Evolutionary conservation across 1,140 invertebrate species (phyloP), one percentile per base, ranked within the genome.

Genomic region (Micrasema longulum): DNA sequence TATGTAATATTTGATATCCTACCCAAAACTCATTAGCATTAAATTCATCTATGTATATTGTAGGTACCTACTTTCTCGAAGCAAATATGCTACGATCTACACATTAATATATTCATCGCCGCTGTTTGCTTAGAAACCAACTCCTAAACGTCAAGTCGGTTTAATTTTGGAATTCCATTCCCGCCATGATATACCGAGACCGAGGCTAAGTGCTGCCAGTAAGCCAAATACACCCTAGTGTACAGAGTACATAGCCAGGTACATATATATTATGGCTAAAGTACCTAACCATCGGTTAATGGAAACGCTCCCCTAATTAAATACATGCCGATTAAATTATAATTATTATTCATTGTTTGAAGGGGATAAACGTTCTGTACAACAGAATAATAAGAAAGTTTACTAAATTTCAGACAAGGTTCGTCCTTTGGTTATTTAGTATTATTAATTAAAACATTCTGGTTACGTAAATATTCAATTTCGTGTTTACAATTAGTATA

Each of bases 141-240:
- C 48, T 67, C 47, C 35, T 67, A 67, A 67, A 41, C 48, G 65
- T 36, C n/a, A 52, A 67, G 65, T 23, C 64, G 53, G 64, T 67
- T 67, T 67, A 67, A 67, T 67, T 67, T 57, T 43, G 50, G 65
- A 67, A 67, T 67, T 53, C 65, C 52, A 67, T 67, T 38, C 65
- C 18, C 65, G 47, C 47, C 65, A 67, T 67, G 65, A 67, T 67
- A 67, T 35, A 35, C 26, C 31, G 43, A 35, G 47, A n/a, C n/a
- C n/a, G n/a, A 38, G 35, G 65, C 26, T 67, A 53, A 53, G 65
- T 38, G 50, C 65, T 67, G n/a, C 53, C 53, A 57, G 53, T 18
- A 57, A 57, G 53, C 36, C 53, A 57, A 57, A 57, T 57, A 57
- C 53, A 26, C 31, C 53, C 26, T 2, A 9, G 18, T 23, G 22